Evolutionary conservation across 2,113 vertebrate species (phyloP), one percentile per base, ranked within the genome.

Genomic region (Oryctolagus cuniculus): DNA sequence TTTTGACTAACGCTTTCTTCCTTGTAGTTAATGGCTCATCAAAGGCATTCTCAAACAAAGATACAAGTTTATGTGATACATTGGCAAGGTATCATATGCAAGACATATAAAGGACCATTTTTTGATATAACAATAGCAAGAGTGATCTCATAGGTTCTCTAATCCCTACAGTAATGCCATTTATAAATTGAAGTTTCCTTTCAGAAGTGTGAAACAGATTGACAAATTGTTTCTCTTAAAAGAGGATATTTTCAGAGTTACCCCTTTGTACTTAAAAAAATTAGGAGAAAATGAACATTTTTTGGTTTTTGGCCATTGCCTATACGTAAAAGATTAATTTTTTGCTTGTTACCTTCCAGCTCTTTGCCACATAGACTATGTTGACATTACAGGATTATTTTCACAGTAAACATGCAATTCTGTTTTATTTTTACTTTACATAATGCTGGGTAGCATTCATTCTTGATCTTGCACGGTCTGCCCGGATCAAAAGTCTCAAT

Each of bases 41-140:
- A 97, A 97, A 84, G 92, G 91, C 84, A 91, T 95, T 96, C 94
- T 95, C 95, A 97, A 97, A 87, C 66, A 97, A 93, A 96, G 36
- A 75, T 38, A 89, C 6, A 83, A 81, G 63, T 94, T 96, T 97
- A 89, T 85, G 91, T 75, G 78, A 93, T 90, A 92, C 79, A 94
- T 25, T 95, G 53, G 74, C 95, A 96, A 97, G 21, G 63, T 79
- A 49, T 87, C 92, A 85, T 89, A 70, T 58, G 58, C 27, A 89
- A 74, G 73, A 88, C 82, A 53, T 17, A 96, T 69, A 94, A 95
- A 91, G 94, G 66, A 49, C 55, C 61, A 44, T 90, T 97, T 96
- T 96, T 80, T 77, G 55, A 80, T 94, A 77, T 63, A 95, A 75
- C 77, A 94, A 87, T 69, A 90, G 38, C 67, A 92, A 74, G 64